These are phyloP conservation scores for Sciurus niger DNA, from an alignment of 2,113 vertebrate species.

Conservation along the genomic window DNA sequence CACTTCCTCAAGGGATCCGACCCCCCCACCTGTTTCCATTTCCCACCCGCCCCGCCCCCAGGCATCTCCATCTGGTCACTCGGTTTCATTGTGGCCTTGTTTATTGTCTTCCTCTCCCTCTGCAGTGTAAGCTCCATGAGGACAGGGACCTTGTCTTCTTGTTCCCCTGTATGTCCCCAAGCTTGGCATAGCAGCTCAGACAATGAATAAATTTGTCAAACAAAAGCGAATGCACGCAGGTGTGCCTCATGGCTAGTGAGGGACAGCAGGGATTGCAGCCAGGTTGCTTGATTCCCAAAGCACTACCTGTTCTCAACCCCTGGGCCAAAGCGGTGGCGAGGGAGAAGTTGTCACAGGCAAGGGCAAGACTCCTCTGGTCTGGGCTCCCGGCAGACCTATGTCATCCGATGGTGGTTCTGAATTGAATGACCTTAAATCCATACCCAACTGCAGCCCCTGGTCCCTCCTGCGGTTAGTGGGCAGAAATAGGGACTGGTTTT, in stretches of 20 bases:
- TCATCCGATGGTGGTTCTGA: not conserved
- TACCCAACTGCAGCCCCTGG: not conserved
- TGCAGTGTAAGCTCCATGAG: not conserved
- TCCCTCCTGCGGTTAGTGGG: not conserved
- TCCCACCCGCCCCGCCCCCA: not conserved
- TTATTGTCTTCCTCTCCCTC: not conserved
- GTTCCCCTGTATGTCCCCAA: not conserved
- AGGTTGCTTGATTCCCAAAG: not conserved
- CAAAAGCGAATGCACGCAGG: not conserved
- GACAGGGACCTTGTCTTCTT: not conserved
- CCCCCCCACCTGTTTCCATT: not conserved
- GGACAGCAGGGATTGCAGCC: not conserved
- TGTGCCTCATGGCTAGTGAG: not conserved
- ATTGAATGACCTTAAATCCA: not conserved
- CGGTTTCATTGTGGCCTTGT: not conserved
- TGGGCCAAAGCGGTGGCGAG: fast-evolving
- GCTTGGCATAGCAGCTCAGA: not conserved
- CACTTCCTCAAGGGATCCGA: not conserved
- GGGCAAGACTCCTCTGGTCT: not conserved
- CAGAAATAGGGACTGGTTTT: not conserved
- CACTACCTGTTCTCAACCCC: not conserved
- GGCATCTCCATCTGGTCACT: not conserved
- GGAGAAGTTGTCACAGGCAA: not conserved
- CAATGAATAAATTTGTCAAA: not conserved
- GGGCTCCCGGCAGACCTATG: not conserved